These are phyloP conservation scores for Acanthurus tractus DNA, from an alignment of 2,797 vertebrate genomes.

Conservation along the genomic window DNA sequence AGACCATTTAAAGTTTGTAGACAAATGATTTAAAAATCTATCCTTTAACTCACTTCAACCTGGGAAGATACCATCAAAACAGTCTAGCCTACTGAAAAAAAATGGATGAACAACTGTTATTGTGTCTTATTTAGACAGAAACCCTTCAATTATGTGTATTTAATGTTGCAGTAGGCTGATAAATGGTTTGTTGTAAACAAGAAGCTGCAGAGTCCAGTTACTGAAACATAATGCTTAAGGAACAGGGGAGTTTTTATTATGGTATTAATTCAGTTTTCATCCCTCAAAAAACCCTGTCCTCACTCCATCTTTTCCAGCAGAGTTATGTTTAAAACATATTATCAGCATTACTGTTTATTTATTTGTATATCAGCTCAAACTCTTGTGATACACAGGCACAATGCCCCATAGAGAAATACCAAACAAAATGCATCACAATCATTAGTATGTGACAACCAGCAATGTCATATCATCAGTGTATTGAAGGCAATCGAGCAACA, in stretches of 20 bases:
- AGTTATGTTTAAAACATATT: not conserved
- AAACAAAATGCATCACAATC: not conserved
- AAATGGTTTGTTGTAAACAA: not conserved
- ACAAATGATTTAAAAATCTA: too few species aligned
- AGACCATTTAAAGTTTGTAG: too few species aligned
- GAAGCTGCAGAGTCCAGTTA: not conserved
- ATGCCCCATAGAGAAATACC: not conserved
- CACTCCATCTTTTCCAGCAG: too few species aligned
- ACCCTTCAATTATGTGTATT: too few species aligned
- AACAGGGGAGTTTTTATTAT: conserved; percentile 4
- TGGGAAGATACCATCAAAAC: too few species aligned
- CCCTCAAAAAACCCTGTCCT: not conserved
- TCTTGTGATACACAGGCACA: not conserved
- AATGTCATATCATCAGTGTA: not conserved
- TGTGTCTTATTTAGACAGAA: too few species aligned
- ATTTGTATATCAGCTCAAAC: not conserved
- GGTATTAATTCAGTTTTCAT: not conserved
- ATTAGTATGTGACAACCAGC: not conserved
- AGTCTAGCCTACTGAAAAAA: too few species aligned
- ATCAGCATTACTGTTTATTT: not conserved
- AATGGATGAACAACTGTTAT: too few species aligned
- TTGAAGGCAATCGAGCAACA: not conserved
- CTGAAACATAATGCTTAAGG: not conserved
- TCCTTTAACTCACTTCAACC: too few species aligned
- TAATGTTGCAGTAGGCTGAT: not conserved